A percentile compares a stretch with the other conserved stretches of the same genome.
Evolutionary conservation across 1,140 invertebrate genomes (phyloP).

Genomic region (Hycleus cichorii): DNA sequence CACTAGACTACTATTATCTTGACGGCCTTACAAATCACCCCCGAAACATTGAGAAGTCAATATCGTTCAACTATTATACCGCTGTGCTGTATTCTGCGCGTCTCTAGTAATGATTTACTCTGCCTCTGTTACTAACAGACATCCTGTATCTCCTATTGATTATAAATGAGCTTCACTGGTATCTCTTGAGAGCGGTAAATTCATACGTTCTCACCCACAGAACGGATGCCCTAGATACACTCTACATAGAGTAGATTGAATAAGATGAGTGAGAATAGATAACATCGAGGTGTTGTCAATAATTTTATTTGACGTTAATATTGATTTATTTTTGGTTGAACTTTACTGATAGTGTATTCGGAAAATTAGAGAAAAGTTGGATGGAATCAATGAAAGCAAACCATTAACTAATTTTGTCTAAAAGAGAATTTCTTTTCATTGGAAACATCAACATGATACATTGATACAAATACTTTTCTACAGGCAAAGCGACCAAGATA

Average conservation of each 20-base stretch:
- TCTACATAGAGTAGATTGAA: no score
- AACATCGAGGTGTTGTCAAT: constrained; percentile 11
- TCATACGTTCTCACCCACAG: constrained; percentile 29
- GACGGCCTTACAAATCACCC: constrained; percentile 24
- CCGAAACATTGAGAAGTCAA: constrained; percentile 21
- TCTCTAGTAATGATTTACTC: constrained; percentile 31
- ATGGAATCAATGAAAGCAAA: no score
- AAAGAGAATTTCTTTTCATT: no score
- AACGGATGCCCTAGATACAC: constrained; percentile 21
- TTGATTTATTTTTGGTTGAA: no score
- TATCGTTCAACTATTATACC: constrained; percentile 27
- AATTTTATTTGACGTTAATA: no score
- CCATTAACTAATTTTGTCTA: no score
- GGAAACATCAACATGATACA: no score
- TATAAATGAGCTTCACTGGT: constrained; percentile 31
- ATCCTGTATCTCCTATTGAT: constrained; percentile 35
- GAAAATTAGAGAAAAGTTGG: no score
- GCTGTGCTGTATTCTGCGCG: background rate
- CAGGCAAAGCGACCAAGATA: no score
- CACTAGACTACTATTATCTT: constrained; percentile 16
- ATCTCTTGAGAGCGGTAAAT: constrained; percentile 33
- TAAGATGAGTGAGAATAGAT: constrained; percentile 34
- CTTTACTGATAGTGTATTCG: no score
- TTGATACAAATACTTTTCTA: no score
- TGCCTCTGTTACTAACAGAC: constrained; percentile 27